Evolutionary conservation across 2,113 vertebrate species (phyloP).

Genomic region (Petaurus breviceps): DNA sequence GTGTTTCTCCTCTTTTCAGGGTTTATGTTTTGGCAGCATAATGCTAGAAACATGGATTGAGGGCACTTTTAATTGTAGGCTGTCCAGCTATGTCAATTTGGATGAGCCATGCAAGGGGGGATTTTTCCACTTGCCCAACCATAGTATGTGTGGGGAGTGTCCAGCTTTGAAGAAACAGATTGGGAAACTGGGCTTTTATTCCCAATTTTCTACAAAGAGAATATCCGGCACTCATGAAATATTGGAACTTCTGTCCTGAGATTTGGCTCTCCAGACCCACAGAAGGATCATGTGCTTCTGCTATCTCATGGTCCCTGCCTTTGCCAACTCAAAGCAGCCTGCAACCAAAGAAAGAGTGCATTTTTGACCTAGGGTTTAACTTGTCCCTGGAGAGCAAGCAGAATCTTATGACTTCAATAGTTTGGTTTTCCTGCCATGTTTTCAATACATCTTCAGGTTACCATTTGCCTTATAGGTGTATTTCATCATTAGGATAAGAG

Average conservation of each 20-base stretch:
- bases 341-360: slow-evolving; percentile 87
- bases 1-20: slow-evolving; percentile 36
- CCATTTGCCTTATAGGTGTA: slow-evolving; percentile 96
- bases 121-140: background rate
- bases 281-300: slow-evolving; percentile 15
- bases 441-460: slow-evolving; percentile 94
- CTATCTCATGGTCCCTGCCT: slow-evolving; percentile 75
- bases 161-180: background rate
- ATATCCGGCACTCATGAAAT: background rate
- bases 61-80: background rate
- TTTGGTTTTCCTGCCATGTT: slow-evolving; percentile 88
- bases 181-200: background rate
- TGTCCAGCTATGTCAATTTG: background rate
- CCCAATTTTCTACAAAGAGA: background rate
- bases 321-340: slow-evolving; percentile 85
- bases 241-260: slow-evolving; percentile 33
- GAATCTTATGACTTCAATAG: slow-evolving; percentile 83
- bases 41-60: background rate
- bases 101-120: background rate
- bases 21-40: background rate
- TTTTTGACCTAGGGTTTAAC: slow-evolving; percentile 73
- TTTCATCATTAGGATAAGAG: slow-evolving; percentile 88
- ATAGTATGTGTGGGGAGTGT: background rate
- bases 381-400: slow-evolving; percentile 56
- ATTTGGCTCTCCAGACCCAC: background rate